These are phyloP conservation scores for Meles meles DNA, from an alignment of 2,113 vertebrate species.

Conservation along the genomic window DNA sequence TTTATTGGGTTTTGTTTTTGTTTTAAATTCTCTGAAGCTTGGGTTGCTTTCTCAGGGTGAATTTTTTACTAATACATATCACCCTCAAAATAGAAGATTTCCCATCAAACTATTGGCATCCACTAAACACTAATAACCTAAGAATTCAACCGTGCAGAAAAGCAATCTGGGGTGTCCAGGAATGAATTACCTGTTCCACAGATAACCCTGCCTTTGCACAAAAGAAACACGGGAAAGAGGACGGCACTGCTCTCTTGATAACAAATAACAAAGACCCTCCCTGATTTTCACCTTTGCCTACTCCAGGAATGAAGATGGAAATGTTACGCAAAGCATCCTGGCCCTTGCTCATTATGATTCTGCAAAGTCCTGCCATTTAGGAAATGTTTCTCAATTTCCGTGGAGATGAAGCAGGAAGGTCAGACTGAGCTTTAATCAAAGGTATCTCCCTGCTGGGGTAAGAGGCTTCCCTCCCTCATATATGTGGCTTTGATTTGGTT, in stretches of 20 bases:
- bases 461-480: not conserved
- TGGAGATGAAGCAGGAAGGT: slow-evolving; percentile 63
- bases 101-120: slow-evolving; percentile 41
- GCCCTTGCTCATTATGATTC: slow-evolving; percentile 14
- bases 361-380: slow-evolving; percentile 43
- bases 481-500: slow-evolving; percentile 50
- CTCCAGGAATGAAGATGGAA: slow-evolving; percentile 18
- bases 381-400: slow-evolving; percentile 44
- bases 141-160: slow-evolving; percentile 45
- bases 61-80: slow-evolving; percentile 45
- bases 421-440: slow-evolving; percentile 69
- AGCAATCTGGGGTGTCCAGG: slow-evolving; percentile 19
- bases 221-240: not conserved
- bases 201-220: slow-evolving; percentile 51
- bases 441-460: not conserved
- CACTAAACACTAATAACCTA: slow-evolving; percentile 39
- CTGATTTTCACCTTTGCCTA: not conserved
- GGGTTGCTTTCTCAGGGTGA: not conserved
- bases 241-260: not conserved
- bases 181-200: slow-evolving; percentile 49
- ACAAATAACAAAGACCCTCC: slow-evolving; percentile 17
- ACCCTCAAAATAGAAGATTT: slow-evolving; percentile 33
- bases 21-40: slow-evolving; percentile 40
- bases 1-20: slow-evolving; percentile 24
- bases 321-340: not conserved